Base-by-base conservation (phyloP, 2,888 invertebrate species). In the Eledone cirrhosa region DNA sequence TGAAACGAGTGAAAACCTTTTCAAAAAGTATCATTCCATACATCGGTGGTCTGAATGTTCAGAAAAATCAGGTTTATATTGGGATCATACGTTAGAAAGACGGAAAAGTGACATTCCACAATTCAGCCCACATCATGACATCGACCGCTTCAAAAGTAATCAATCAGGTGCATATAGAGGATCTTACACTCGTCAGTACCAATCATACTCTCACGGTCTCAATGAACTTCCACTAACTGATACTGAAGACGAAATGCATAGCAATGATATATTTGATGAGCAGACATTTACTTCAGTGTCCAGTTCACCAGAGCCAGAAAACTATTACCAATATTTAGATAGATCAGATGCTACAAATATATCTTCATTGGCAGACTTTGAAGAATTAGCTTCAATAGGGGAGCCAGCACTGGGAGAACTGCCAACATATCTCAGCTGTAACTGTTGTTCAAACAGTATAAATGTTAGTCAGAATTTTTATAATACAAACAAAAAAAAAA, bases 291-390 rank as follows among this genome's bases (percentile, higher is more conserved):
- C 72, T 2, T 69, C 69, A 19, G 69, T 22, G 13, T 72, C 72
- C 0, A 31, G n/a, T 31, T 31, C 72, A 22, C 19, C 72, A 5
- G 72, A 72, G n/a, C 31, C 29, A 24, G 19, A 72, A 3, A 31
- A 31, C 16, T 72, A 72, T 24, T 31, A n/a, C 14, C 72, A 72
- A 22, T 33, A 72, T 31, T 41, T 41, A 0, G 72, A 72, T 14
- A 31, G 41, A n/a, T 72, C 72, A 41, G 72, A 72, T 72, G 72
- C 72, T 29, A 72, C 72, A 14, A 41, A 72, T 27, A n/a, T 72
- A 13, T 72, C 72, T 1, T 72, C 72, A 0, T 24, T 72, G 72
- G 41, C 41, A 41, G 72, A 72, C 13, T 31, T 72, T 31, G 72
- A 72, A 31, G 72, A 72, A 72, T 22, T 72, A 0, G 33, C 72